Evolutionary conservation across 64 coral and sea anemone genomes (phyloP).

Genomic region (Actinia equina): DNA sequence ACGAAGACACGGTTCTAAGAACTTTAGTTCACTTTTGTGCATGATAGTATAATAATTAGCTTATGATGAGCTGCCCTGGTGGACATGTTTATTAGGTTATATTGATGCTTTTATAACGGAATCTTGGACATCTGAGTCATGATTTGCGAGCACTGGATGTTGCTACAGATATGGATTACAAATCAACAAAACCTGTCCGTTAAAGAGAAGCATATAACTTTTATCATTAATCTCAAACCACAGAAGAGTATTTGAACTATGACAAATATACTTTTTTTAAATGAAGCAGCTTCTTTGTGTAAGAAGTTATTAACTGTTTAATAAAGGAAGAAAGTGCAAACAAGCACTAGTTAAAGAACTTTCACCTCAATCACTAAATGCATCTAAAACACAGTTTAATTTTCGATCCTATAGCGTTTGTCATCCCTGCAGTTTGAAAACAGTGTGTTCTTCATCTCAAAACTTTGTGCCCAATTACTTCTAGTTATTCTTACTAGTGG

Average conservation of each 20-base stretch:
- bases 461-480: no score
- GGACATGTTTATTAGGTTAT: constrained; percentile 18
- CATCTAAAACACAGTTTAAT: no score
- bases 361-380: no score
- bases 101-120: constrained; percentile 33
- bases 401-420: no score
- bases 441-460: no score
- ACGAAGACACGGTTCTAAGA: background rate
- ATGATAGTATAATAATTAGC: constrained; percentile 30
- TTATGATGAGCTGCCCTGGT: background rate
- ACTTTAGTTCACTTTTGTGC: background rate
- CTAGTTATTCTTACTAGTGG: no score
- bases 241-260: background rate
- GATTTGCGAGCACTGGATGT: background rate
- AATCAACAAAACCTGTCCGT: background rate
- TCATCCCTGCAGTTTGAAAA: no score
- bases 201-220: no score
- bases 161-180: background rate
- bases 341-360: no score
- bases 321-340: no score
- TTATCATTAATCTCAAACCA: background rate
- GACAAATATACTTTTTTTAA: background rate
- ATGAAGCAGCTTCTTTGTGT: no score
- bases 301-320: no score
- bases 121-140: background rate